A percentile compares a stretch with the other conserved stretches of the same genome.
Evolutionary conservation across 2,888 invertebrate genomes (phyloP).

Genomic region (Ornithoptera alexandrae): DNA sequence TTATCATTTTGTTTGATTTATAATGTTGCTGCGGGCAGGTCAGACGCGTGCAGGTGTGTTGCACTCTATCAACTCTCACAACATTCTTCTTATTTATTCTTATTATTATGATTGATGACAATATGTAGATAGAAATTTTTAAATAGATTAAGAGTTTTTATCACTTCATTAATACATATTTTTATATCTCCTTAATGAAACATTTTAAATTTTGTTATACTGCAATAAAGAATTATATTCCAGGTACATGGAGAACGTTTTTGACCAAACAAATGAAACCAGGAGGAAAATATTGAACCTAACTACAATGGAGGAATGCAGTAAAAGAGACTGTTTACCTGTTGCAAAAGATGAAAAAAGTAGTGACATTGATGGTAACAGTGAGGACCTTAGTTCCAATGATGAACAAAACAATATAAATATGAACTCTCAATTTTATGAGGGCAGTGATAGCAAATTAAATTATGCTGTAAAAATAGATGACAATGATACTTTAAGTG

Average conservation of each 20-base stretch:
- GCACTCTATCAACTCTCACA: conserved; percentile 39
- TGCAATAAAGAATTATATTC: conserved; percentile 35
- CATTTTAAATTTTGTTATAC: not conserved
- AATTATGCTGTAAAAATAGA: conserved; percentile 74
- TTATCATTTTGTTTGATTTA: conserved; percentile 78
- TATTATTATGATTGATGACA: not conserved
- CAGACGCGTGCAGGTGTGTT: conserved; percentile 50
- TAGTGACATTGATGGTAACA: conserved; percentile 68
- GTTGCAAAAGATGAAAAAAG: conserved; percentile 60
- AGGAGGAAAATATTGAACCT: conserved; percentile 4
- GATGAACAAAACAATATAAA: conserved; percentile 67
- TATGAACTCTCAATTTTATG: conserved; percentile 75
- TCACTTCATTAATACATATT: not conserved
- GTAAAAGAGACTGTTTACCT: conserved; percentile 47
- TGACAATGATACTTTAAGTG: conserved; percentile 76
- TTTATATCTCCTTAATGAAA: not conserved
- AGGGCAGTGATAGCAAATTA: conserved; percentile 74
- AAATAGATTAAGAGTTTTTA: not conserved
- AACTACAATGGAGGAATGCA: conserved; percentile 39
- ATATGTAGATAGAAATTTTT: not conserved
- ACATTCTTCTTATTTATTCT: conserved; percentile 9
- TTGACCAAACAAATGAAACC: conserved; percentile 26
- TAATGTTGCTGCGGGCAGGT: conserved; percentile 53
- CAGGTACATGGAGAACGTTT: conserved; percentile 56
- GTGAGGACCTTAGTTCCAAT: conserved; percentile 67